These are phyloP conservation scores for Aproaerema taeniolella DNA, from an alignment of 2,888 invertebrate species.

Conservation along the genomic window DNA sequence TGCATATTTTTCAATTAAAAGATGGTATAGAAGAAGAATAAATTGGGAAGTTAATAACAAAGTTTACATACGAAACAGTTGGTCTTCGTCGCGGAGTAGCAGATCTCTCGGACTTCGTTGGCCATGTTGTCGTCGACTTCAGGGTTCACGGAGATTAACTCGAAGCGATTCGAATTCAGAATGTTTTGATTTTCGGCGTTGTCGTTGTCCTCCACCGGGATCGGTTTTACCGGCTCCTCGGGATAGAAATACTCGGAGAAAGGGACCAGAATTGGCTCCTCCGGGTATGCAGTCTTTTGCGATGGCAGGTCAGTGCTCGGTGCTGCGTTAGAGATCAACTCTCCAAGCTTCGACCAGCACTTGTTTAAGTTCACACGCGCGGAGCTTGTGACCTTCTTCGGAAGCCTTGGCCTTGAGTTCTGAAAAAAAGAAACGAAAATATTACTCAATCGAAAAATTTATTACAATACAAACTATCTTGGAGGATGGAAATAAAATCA, in stretches of 20 bases:
- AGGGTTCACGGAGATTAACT: slow-evolving; percentile 50
- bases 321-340: slow-evolving; percentile 66
- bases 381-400: slow-evolving; percentile 73
- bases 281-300: slow-evolving; percentile 63
- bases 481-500: not conserved
- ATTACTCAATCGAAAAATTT: too few relatives aligned
- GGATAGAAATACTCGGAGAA: slow-evolving; percentile 63
- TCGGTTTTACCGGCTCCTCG: slow-evolving; percentile 61
- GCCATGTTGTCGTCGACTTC: slow-evolving; percentile 77
- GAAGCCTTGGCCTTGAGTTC: slow-evolving; percentile 76
- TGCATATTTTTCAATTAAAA: slow-evolving; percentile 33
- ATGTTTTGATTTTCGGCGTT: slow-evolving; percentile 70
- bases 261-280: slow-evolving; percentile 59
- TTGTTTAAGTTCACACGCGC: slow-evolving; percentile 80
- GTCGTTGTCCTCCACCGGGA: slow-evolving; percentile 56
- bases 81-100: slow-evolving; percentile 55
- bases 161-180: slow-evolving; percentile 55
- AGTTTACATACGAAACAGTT: slow-evolving; percentile 69
- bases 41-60: slow-evolving; percentile 46
- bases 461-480: not conserved
- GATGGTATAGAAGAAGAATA: slow-evolving; percentile 24
- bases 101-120: slow-evolving; percentile 76
- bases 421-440: slow-evolving; percentile 48
- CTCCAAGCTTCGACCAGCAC: slow-evolving; percentile 81
- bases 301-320: slow-evolving; percentile 67